Percentiles rank a stretch among this genome's conserved stretches.
phyloP scores from a whole-genome alignment of 2,113 vertebrate species.

The Sialia sialis region DNA sequence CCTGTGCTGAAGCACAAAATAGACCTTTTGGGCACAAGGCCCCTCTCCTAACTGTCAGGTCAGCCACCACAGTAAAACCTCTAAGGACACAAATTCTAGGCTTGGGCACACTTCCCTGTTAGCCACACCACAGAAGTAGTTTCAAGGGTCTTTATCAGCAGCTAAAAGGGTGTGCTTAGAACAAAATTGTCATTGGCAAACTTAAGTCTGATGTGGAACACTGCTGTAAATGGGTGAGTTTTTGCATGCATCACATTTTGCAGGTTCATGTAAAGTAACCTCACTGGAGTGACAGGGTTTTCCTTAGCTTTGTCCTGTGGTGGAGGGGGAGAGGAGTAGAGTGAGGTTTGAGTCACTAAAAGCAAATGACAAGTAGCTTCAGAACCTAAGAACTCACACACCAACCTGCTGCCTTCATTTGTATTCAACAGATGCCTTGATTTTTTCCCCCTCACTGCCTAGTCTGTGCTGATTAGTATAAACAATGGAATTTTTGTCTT shows the following conservation, averaged over 20 bases:
- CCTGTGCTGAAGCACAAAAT: background rate
- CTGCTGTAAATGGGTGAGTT: background rate
- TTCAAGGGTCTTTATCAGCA: background rate
- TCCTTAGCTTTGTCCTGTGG: background rate
- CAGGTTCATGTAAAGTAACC: background rate
- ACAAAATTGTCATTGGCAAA: background rate
- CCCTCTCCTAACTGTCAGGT: background rate
- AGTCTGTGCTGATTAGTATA: constrained; percentile 53
- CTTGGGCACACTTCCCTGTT: background rate
- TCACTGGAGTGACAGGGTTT: background rate
- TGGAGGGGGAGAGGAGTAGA: background rate
- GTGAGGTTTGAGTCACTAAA: background rate
- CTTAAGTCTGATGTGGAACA: background rate
- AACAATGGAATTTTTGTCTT: constrained; percentile 72
- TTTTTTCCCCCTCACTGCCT: constrained; percentile 59
- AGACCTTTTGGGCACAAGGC: constrained; percentile 12
- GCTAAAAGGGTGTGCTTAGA: background rate
- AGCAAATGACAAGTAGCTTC: constrained; percentile 34
- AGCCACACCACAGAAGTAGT: background rate
- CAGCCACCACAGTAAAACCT: constrained; percentile 32
- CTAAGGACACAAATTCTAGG: constrained; percentile 22
- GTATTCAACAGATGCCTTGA: constrained; percentile 59
- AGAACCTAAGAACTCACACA: background rate
- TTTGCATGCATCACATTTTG: background rate
- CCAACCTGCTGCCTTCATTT: constrained; percentile 68